phyloP scores from a whole-genome alignment of 2,888 invertebrate species.

The Lasioglossum lativentre region DNA sequence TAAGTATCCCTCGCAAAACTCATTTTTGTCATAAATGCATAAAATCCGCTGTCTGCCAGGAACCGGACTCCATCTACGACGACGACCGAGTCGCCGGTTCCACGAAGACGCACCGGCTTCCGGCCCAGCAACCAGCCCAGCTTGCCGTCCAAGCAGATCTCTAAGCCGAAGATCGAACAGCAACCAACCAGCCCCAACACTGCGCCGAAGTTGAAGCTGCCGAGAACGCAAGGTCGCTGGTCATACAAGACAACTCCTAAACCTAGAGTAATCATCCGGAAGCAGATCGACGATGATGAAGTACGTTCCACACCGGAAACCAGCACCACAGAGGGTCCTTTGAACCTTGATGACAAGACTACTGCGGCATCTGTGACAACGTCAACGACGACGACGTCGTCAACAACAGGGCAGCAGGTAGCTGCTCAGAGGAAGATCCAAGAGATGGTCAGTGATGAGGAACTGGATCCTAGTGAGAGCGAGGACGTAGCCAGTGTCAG shows the following conservation, averaged over 20 bases:
- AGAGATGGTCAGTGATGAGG: conserved; percentile 81
- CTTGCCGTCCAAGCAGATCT: conserved; percentile 82
- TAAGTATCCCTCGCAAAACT: conserved; percentile 72
- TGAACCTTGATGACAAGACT: conserved; percentile 52
- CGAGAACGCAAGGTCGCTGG: conserved; percentile 94
- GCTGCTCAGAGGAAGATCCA: conserved; percentile 76
- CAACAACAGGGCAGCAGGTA: conserved; percentile 75
- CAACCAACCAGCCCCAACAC: conserved; percentile 85
- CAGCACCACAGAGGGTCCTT: conserved; percentile 61
- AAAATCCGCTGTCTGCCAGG: conserved; percentile 35
- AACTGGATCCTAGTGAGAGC: conserved; percentile 91
- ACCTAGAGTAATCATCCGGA: conserved; percentile 92
- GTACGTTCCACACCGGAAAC: conserved; percentile 64
- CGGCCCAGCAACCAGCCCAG: conserved; percentile 88
- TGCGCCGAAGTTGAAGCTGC: conserved; percentile 92
- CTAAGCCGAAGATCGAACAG: conserved; percentile 67
- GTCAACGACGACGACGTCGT: conserved; percentile 85
- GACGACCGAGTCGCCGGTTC: conserved; percentile 76
- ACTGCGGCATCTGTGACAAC: conserved; percentile 19
- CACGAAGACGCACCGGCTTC: conserved; percentile 87
- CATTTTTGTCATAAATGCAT: not conserved
- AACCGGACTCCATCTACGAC: conserved; percentile 78
- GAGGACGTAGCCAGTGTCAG: conserved; percentile 80
- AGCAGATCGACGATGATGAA: conserved; percentile 85
- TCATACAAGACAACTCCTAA: conserved; percentile 96